phyloP scores from a whole-genome alignment of 2,888 invertebrate genomes.

The Tetragnatha montana region DNA sequence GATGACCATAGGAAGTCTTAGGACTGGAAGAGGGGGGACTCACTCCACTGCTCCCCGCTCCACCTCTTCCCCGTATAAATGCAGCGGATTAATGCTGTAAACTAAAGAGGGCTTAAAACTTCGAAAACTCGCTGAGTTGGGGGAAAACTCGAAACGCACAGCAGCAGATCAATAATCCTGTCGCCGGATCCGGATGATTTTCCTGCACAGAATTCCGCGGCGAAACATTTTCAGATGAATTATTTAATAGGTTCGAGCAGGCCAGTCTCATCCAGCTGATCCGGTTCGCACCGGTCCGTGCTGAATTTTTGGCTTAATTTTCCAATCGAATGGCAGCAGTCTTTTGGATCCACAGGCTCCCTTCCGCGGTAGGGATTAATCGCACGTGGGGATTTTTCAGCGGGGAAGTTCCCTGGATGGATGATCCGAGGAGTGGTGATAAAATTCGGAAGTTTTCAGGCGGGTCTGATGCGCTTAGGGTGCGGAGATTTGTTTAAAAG shows the following conservation, averaged over 20 bases:
- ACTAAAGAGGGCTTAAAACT: constrained; percentile 57
- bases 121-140: constrained; percentile 48
- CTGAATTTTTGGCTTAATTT: constrained; percentile 60
- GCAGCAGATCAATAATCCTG: constrained; percentile 37
- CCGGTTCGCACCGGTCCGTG: constrained; percentile 40
- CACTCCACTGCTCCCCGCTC: background rate
- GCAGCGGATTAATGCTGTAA: constrained; percentile 47
- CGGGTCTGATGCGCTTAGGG: background rate
- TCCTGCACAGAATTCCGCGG: constrained; percentile 45
- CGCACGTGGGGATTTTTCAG: background rate
- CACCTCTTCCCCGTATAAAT: constrained; percentile 2
- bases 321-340: constrained; percentile 31
- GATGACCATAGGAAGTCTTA: background rate
- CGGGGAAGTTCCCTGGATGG: background rate
- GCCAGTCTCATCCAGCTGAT: constrained; percentile 29
- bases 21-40: background rate
- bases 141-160: constrained; percentile 1
- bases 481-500: too few species aligned
- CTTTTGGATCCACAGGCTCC: background rate
- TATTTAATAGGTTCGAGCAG: constrained; percentile 46
- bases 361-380: background rate
- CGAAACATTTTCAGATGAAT: constrained; percentile 65
- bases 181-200: constrained; percentile 46
- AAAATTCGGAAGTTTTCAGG: background rate
- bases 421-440: background rate